Conservation (phyloP, 1,140 invertebrate species). For the Pachypsylla venusta region DNA sequence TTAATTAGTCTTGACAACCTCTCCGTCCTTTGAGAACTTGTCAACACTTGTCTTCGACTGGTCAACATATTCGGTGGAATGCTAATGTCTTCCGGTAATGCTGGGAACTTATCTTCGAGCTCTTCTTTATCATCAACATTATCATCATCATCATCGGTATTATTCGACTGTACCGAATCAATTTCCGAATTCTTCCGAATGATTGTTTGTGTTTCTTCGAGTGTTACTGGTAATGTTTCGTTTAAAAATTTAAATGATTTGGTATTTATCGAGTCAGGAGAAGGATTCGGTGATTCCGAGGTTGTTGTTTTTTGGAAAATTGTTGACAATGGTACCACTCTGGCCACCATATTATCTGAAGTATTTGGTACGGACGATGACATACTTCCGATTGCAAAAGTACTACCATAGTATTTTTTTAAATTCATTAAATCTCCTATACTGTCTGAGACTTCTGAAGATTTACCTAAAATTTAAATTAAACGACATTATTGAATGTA, state of each 20-base stretch:
- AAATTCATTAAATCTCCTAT: conserved; percentile 64
- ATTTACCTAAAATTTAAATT: too few relatives aligned
- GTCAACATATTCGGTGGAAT: background rate
- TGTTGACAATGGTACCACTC: conserved; percentile 51
- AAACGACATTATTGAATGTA: too few relatives aligned
- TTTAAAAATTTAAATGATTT: background rate
- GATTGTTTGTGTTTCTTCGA: background rate
- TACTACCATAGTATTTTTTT: conserved; percentile 46
- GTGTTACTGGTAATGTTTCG: background rate
- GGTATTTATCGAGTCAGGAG: conserved; percentile 19
- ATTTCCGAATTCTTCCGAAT: too few relatives aligned
- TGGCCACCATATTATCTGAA: conserved; percentile 35
- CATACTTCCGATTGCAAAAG: background rate
- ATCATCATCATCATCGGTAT: background rate
- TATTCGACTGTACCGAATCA: background rate
- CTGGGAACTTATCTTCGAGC: background rate
- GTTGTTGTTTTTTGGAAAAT: conserved; percentile 34
- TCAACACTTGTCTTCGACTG: conserved; percentile 8
- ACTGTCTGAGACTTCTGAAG: conserved; percentile 33
- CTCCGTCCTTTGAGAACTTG: conserved; percentile 43
- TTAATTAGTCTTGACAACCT: conserved; percentile 46
- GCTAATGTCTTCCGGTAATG: background rate
- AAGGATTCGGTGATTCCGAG: conserved; percentile 24
- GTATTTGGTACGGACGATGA: conserved; percentile 11
- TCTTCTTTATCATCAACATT: background rate